Evolutionary conservation across 2,113 vertebrate genomes (phyloP).

Genomic region (Coptodon rendalli): DNA sequence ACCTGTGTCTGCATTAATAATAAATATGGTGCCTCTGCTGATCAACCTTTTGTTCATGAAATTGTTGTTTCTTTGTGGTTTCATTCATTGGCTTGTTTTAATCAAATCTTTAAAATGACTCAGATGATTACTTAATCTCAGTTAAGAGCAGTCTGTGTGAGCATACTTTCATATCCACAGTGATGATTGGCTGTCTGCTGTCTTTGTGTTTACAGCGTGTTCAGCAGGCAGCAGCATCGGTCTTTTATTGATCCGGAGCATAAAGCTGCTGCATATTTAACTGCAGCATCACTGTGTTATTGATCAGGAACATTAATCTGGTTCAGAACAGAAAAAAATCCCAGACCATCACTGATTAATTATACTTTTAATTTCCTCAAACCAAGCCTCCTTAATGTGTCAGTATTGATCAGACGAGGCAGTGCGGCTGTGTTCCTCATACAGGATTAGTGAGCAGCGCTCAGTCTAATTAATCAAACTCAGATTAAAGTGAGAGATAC

Average conservation of each 20-base stretch:
- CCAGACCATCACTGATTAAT: neutral
- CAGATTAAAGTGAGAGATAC: neutral
- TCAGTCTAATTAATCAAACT: neutral
- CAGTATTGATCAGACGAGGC: neutral
- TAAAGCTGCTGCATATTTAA: neutral
- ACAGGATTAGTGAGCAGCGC: neutral
- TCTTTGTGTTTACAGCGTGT: neutral
- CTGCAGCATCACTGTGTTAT: neutral
- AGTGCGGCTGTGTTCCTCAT: neutral
- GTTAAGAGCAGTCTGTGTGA: neutral
- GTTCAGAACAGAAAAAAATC: neutral
- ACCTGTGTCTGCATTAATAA: neutral
- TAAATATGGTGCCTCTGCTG: neutral
- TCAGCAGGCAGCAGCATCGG: neutral
- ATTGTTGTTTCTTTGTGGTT: neutral
- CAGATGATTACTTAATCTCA: neutral
- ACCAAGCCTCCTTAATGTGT: neutral
- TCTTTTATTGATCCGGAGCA: neutral
- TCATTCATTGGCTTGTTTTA: neutral
- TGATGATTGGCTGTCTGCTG: neutral
- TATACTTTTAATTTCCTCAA: slow-evolving; percentile 28
- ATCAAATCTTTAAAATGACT: neutral
- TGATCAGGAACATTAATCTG: neutral
- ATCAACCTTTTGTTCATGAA: neutral
- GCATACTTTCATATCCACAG: neutral